Evolutionary conservation across 2,888 invertebrate genomes (phyloP).

Genomic region (Neoscelio sp.): DNA sequence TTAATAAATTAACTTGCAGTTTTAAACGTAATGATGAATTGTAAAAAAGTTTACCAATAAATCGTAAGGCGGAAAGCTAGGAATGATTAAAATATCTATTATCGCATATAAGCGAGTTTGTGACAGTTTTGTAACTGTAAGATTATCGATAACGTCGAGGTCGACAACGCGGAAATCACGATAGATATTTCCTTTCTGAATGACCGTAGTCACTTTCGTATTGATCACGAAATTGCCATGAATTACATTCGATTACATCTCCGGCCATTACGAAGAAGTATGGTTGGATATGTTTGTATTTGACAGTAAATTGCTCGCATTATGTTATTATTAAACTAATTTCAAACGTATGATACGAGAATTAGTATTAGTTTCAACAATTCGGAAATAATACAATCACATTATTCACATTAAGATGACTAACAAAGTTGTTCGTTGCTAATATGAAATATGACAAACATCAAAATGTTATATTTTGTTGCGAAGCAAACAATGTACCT

Average conservation of each 20-base stretch:
- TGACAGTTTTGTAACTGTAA: constrained; percentile 25
- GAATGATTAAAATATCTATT: background rate
- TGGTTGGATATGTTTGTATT: constrained; percentile 6
- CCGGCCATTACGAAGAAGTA: constrained; percentile 16
- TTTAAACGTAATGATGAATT: constrained; percentile 12
- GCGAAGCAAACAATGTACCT: too few species aligned
- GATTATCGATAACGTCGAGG: constrained; percentile 24
- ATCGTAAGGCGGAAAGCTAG: constrained; percentile 13
- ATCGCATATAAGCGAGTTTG: constrained; percentile 6
- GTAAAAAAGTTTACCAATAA: constrained; percentile 17
- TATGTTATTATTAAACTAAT: constrained; percentile 17
- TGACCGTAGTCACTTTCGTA: constrained; percentile 33
- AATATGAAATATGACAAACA: too few species aligned
- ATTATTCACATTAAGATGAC: too few species aligned
- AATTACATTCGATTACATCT: constrained; percentile 45
- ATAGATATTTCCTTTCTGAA: constrained; percentile 41
- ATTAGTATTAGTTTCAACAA: constrained; percentile 11
- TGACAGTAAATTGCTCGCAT: constrained; percentile 33
- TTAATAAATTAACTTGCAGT: too few species aligned
- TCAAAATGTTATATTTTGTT: too few species aligned
- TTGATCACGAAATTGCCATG: constrained; percentile 55
- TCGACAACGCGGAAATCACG: constrained; percentile 45
- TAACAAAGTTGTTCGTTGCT: too few species aligned
- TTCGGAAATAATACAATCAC: too few species aligned
- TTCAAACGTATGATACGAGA: background rate